Evolutionary conservation across 2,888 invertebrate species (phyloP), one percentile per base, ranked within the genome.

Genomic region (Herminia tarsipennalis): DNA sequence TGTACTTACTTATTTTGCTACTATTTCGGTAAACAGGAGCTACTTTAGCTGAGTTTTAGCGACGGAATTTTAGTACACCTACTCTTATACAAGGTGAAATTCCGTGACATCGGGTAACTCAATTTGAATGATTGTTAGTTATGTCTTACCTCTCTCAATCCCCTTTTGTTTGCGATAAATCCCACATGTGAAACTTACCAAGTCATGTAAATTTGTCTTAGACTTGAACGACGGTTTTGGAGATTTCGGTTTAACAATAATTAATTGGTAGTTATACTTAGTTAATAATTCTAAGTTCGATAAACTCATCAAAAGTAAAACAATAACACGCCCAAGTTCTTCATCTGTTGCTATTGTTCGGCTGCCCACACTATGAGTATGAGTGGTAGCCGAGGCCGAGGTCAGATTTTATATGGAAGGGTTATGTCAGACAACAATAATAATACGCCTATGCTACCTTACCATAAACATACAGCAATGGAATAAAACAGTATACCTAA

Each of bases 311-410:
- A 32, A 22, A 52, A 51, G 56, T 28, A 35, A 21, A 45, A 54
- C 44, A 65, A 51, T 44, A 25, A 29, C 38, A 39, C 24, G 16
- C 17, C 20, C 18, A 43, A 48, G 43, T 51, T 43, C 40, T 38
- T 34, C 12, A 27, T 32, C 30, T 50, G 37, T 24, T 28, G 30
- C 14, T 24, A 49, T 44, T 46, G 40, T 46, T 33, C 51, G 37
- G 49, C 59, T 48, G 60, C 63, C 65, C 51, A 63, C 63, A 51
- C 36, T 25, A 43, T 27, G 34, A 55, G 32, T 42, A 35, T 34
- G 39, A 36, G 27, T 27, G 41, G 13, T 29, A 28, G 28, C 12
- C 42, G 52, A 46, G 51, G 48, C 52, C 49, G 41, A 64, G 62
- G 56, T 37, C 46, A 25, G 32, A 22, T 13, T 44, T 59, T 43